A percentile compares a stretch with the other conserved stretches of the same genome.
phyloP scores from a whole-genome alignment of 2,113 vertebrate species.

The Peromyscus leucopus region DNA sequence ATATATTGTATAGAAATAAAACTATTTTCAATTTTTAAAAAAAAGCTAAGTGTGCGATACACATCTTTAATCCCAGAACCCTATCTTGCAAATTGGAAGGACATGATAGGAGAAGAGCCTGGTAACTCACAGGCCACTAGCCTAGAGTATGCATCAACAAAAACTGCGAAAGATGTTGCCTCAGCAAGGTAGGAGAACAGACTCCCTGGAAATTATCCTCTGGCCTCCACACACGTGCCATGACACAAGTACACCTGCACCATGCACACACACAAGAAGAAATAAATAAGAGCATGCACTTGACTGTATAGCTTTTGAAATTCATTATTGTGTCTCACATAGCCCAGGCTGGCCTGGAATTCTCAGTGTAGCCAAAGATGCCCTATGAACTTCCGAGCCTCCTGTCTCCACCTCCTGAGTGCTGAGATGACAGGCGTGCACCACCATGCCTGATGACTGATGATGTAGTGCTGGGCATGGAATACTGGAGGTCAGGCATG shows the following conservation, averaged over 20 bases:
- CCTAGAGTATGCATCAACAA: neutral
- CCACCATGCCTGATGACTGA: too few species aligned
- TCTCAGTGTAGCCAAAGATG: neutral
- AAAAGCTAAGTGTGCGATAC: neutral
- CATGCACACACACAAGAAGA: neutral
- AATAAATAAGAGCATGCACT: neutral
- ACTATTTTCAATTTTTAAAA: neutral
- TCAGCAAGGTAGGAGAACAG: neutral
- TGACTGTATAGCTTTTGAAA: constrained; percentile 21
- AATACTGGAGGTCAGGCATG: neutral
- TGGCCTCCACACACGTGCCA: neutral
- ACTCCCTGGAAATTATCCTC: neutral
- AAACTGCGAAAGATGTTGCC: neutral
- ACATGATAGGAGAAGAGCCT: neutral
- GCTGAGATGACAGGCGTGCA: neutral
- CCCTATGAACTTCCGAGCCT: neutral
- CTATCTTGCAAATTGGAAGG: neutral
- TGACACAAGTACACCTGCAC: neutral
- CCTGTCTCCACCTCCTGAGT: neutral
- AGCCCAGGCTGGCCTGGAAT: neutral
- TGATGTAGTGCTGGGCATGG: neutral
- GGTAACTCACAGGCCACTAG: neutral
- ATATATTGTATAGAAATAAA: neutral
- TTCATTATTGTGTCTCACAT: neutral
- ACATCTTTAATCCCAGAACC: neutral